These are phyloP conservation scores for Siderastrea radians DNA, from an alignment of 92 coral and sea anemone genomes.

Conservation along the genomic window DNA sequence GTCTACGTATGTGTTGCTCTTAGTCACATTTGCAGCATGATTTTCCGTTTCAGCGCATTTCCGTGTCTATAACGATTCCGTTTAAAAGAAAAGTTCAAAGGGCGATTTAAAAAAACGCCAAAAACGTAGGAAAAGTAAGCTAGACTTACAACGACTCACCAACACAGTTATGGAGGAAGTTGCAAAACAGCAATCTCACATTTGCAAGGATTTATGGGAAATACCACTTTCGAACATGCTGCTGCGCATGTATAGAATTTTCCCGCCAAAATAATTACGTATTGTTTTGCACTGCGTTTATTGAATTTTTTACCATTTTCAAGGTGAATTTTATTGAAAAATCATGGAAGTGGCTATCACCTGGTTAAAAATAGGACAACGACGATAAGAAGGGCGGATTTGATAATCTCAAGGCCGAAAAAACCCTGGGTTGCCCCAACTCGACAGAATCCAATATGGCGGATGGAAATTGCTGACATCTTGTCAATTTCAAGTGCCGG, in stretches of 20 bases:
- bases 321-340: background rate
- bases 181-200: background rate
- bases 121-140: background rate
- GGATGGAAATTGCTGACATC: constrained; percentile 39
- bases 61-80: background rate
- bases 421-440: background rate
- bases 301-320: background rate
- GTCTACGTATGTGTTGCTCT: background rate
- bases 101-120: background rate
- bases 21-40: background rate
- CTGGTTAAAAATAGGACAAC: background rate
- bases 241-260: constrained; percentile 61
- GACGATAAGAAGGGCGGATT: background rate
- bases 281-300: background rate
- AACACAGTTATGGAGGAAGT: constrained; percentile 7
- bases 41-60: background rate
- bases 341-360: too few relatives aligned
- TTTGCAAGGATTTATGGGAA: constrained; percentile 29
- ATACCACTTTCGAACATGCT: background rate
- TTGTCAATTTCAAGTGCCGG: constrained; percentile 27
- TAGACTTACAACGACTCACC: background rate
- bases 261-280: constrained; percentile 59
- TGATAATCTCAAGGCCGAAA: background rate
- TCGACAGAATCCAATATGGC: constrained; percentile 76
- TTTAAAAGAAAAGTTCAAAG: background rate